Percentiles rank a stretch among this genome's conserved stretches.
Evolutionary conservation across 2,113 vertebrate species (phyloP).

Genomic region (Raphicerus campestris): DNA sequence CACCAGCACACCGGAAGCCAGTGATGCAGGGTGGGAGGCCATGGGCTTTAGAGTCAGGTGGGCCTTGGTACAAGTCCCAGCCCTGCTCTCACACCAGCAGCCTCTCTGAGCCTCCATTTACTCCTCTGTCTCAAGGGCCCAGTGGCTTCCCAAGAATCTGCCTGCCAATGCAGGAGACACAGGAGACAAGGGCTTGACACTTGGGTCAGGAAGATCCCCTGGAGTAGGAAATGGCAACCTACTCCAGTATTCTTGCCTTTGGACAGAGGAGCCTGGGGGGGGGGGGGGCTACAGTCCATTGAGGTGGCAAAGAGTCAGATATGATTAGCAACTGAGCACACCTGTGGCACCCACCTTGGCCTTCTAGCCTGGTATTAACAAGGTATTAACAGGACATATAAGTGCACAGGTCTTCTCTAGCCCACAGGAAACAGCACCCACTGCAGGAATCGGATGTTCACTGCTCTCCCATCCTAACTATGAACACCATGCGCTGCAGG

Average conservation of each 20-base stretch:
- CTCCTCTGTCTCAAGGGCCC: background rate
- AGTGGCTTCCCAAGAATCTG: background rate
- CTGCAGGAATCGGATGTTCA: too few species aligned
- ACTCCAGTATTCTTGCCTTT: background rate
- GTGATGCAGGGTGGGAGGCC: rapidly evolving
- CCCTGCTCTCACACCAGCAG: background rate
- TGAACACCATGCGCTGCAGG: rapidly evolving
- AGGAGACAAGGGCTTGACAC: background rate
- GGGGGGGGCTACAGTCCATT: background rate
- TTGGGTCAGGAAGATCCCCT: background rate
- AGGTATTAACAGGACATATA: rapidly evolving
- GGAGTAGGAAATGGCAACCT: background rate
- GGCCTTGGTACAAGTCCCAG: background rate
- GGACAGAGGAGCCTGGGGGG: background rate
- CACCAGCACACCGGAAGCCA: background rate
- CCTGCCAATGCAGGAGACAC: background rate
- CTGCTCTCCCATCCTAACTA: background rate
- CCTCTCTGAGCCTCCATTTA: background rate
- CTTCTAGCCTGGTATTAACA: rapidly evolving
- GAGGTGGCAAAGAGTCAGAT: background rate
- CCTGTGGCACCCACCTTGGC: background rate
- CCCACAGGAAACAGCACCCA: background rate
- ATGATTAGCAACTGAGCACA: background rate
- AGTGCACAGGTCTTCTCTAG: background rate
- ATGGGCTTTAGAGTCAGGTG: rapidly evolving